These are phyloP conservation scores for Peucedramus taeniatus DNA, from an alignment of 2,113 vertebrate genomes.

Conservation along the genomic window DNA sequence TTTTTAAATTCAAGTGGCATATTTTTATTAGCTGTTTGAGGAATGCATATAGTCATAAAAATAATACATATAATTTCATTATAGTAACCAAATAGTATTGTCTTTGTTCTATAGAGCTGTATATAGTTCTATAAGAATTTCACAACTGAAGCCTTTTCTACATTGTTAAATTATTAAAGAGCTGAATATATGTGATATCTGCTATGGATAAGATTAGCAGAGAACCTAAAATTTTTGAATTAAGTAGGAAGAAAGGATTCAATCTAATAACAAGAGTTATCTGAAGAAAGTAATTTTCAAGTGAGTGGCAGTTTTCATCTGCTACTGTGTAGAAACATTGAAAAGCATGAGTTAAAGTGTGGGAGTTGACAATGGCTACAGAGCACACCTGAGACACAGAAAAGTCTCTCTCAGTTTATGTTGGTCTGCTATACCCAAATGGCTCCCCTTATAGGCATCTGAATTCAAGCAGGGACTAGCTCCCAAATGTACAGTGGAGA, in stretches of 20 bases:
- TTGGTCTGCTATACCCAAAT: accelerated
- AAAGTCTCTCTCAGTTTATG: not conserved
- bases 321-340: not conserved
- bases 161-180: not conserved
- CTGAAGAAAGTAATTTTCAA: not conserved
- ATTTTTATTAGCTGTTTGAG: not conserved
- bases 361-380: not conserved
- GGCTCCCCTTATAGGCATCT: not conserved
- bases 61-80: not conserved
- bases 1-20: not conserved
- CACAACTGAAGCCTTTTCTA: not conserved
- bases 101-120: not conserved
- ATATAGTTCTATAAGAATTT: not conserved
- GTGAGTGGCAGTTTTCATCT: not conserved
- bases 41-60: not conserved
- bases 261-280: not conserved
- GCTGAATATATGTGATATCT: not conserved
- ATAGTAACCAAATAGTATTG: not conserved
- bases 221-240: not conserved
- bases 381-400: not conserved
- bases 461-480: not conserved
- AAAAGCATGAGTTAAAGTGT: not conserved
- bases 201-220: not conserved
- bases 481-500: not conserved
- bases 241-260: not conserved